phyloP scores from a whole-genome alignment of 2,797 vertebrate species.

The Sebastes vulpes region DNA sequence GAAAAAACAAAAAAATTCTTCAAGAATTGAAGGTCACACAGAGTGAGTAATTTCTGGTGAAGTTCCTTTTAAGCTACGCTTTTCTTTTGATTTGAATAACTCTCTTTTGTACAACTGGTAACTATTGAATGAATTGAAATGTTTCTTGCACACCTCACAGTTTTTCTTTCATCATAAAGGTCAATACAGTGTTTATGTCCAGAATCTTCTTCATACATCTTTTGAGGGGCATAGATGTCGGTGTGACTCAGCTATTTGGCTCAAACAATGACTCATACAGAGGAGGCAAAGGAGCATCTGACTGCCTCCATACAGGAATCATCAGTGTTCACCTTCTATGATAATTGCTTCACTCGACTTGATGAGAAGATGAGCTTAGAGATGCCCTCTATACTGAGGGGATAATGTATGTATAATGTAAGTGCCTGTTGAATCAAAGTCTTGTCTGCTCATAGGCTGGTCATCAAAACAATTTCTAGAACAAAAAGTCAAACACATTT shows the following conservation, averaged over 20 bases:
- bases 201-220: neutral
- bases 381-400: neutral
- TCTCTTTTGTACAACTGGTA: neutral
- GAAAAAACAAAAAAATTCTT: too few species aligned
- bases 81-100: neutral
- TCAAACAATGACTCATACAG: neutral
- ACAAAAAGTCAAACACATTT: neutral
- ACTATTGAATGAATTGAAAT: neutral
- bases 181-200: neutral
- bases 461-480: neutral
- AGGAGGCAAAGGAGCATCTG: neutral
- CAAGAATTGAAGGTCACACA: too few species aligned
- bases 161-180: neutral
- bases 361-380: constrained; percentile 3
- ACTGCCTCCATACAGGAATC: neutral
- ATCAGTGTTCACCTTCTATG: neutral
- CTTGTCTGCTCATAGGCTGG: neutral
- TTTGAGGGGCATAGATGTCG: neutral
- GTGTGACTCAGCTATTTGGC: neutral
- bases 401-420: neutral
- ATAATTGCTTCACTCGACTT: neutral
- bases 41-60: too few species aligned
- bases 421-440: neutral
- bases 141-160: neutral
- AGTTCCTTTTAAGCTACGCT: too few species aligned